Percentiles rank a stretch among this genome's conserved stretches.
phyloP scores from a whole-genome alignment of 2,888 invertebrate genomes.

The Gortyna flavago region DNA sequence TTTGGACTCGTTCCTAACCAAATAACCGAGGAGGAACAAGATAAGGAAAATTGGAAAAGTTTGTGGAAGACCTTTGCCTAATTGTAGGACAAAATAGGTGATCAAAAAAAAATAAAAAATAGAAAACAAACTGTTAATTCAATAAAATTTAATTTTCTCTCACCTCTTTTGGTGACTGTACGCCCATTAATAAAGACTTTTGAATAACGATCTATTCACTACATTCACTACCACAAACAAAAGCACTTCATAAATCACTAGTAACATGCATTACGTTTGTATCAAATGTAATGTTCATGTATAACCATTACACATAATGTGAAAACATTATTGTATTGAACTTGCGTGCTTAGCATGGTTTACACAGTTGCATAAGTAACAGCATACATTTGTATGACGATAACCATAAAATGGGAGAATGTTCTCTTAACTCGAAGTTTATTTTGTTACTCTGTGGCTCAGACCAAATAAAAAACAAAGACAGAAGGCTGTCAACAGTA shows the following conservation, averaged over 20 bases:
- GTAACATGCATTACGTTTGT: not conserved
- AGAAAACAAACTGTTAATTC: too few species aligned
- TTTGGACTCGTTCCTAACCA: too few species aligned
- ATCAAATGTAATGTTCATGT: conserved; percentile 6
- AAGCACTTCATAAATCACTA: not conserved
- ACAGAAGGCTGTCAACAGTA: too few species aligned
- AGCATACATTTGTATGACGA: not conserved
- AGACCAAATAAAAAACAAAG: too few species aligned
- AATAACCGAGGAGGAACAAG: too few species aligned
- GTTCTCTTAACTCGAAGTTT: not conserved
- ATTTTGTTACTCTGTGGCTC: not conserved
- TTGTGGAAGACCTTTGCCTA: too few species aligned
- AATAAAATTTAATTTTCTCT: too few species aligned
- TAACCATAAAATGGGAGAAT: not conserved
- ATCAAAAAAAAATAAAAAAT: too few species aligned
- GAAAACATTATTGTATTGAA: conserved; percentile 16
- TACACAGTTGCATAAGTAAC: not conserved
- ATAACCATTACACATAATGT: conserved; percentile 6
- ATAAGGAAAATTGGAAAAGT: too few species aligned
- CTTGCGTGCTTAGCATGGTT: not conserved
- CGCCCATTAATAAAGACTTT: not conserved
- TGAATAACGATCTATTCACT: not conserved
- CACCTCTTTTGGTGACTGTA: too few species aligned
- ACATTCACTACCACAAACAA: not conserved
- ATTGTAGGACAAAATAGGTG: too few species aligned